Conservation (phyloP, 1,140 invertebrate species). For the Brachionus rubens region DNA sequence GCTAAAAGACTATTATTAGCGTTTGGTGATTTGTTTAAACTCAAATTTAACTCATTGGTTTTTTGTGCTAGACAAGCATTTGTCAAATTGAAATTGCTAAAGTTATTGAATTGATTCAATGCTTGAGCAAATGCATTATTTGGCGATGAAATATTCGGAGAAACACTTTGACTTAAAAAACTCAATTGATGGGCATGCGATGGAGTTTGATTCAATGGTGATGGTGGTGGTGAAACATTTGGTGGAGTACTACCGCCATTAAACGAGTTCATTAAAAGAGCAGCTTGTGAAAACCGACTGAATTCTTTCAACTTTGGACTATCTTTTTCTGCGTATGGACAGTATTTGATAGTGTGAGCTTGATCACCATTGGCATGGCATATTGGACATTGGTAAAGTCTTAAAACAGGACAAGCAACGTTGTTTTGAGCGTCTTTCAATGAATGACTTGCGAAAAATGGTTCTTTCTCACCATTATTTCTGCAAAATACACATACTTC, state of each 20-base stretch:
- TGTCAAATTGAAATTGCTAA: conserved; percentile 26
- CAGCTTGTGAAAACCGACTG: neutral
- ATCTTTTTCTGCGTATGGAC: conserved; percentile 46
- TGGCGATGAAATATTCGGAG: conserved; percentile 33
- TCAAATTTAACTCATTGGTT: neutral
- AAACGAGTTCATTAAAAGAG: conserved; percentile 17
- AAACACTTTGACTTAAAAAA: conserved; percentile 14
- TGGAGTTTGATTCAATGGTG: conserved; percentile 23
- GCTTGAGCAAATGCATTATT: conserved; percentile 22
- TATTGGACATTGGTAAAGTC: conserved; percentile 47
- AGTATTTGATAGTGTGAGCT: conserved; percentile 48
- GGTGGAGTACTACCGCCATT: neutral
- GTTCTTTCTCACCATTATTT: conserved; percentile 45
- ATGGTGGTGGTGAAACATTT: conserved; percentile 10
- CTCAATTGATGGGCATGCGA: neutral
- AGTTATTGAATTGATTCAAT: conserved; percentile 1
- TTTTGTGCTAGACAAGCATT: neutral
- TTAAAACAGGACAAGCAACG: conserved; percentile 45
- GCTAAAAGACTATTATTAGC: conserved; percentile 15
- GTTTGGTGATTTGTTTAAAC: neutral
- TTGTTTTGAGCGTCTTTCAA: conserved; percentile 41
- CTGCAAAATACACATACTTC: conserved; percentile 48
- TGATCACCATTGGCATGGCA: conserved; percentile 47
- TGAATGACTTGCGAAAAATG: conserved; percentile 43
- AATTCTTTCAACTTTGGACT: conserved; percentile 28